Conservation (phyloP, 2,888 invertebrate genomes). For the Bombylius discolor region DNA sequence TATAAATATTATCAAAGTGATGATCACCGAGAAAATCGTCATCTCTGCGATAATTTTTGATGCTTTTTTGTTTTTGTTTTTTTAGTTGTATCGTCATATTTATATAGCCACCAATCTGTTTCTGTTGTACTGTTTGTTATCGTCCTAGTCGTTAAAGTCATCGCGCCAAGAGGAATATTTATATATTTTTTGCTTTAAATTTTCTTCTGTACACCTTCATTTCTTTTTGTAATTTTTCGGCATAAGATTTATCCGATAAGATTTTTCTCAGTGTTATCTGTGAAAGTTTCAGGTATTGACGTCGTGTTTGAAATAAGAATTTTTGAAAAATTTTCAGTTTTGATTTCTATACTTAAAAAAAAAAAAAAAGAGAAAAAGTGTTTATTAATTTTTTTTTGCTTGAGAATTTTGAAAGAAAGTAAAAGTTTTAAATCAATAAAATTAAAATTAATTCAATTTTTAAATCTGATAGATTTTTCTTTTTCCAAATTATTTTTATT, state of each 20-base stretch:
- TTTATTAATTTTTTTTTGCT: too few species aligned
- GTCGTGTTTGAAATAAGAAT: slow-evolving; percentile 11
- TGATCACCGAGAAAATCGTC: too few species aligned
- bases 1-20: too few species aligned
- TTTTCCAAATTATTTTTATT: too few species aligned
- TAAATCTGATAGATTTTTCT: too few species aligned
- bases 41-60: too few species aligned
- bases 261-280: slow-evolving; percentile 34
- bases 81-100: not conserved
- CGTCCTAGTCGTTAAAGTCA: not conserved
- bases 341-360: not conserved
- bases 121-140: not conserved
- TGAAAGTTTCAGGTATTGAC: slow-evolving; percentile 35
- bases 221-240: slow-evolving; percentile 5
- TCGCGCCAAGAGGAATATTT: too few species aligned
- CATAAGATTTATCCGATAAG: slow-evolving; percentile 10
- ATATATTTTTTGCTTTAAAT: too few species aligned
- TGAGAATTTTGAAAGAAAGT: too few species aligned
- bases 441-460: too few species aligned
- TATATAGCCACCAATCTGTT: not conserved
- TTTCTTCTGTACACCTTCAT: not conserved
- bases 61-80: not conserved
- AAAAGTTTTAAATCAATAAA: too few species aligned
- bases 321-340: not conserved
- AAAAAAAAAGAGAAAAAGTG: not conserved